Evolutionary conservation across 1,140 invertebrate genomes (phyloP), one percentile per base, ranked within the genome.

Genomic region (Tetramorium parvispinum): DNA sequence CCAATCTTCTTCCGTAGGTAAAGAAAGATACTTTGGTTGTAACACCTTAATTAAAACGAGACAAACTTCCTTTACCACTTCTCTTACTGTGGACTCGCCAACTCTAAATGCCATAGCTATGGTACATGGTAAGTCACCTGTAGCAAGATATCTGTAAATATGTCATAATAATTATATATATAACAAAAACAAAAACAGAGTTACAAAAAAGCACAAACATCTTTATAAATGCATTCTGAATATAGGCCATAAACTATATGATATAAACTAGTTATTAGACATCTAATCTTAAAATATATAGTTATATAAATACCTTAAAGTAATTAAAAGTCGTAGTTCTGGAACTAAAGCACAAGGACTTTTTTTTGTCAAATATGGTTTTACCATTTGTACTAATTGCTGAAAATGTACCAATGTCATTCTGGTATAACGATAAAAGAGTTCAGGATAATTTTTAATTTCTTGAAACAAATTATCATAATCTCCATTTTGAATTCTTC

Each of bases 81-180:
- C 8, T 18, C 55, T 76, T 2, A 59, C 53, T 59, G 53, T 76
- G 1, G 73, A 59, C 59, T 76, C 73, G 0, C n/a, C 11, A 40
- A 76, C 4, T 59, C 37, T 3, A 59, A 76, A 76, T 18, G 73
- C 73, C 4, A 59, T 11, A 18, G 71, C 51, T 59, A 76, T 76
- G 2, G n/a, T 10, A 3, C 24, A 24, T 43, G 55, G 18, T 76
- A 21, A 18, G 5, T 76, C 37, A 76, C 37, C 55, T 43, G 27
- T 76, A 76, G 53, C 71, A 24, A 76, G 53, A 32, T 76, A 59
- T 43, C 37, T 76, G 7, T 13, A 76, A 71, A 40, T 5, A 40
- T 40, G n/a, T n/a, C n/a, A 70, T 16, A 68, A 68, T 63, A 63
- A 51, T 16, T 40, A 40, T n/a, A n/a, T n/a, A n/a, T n/a, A n/a